phyloP scores from a whole-genome alignment of 2,888 invertebrate genomes.

The Microctonus hyperodae region DNA sequence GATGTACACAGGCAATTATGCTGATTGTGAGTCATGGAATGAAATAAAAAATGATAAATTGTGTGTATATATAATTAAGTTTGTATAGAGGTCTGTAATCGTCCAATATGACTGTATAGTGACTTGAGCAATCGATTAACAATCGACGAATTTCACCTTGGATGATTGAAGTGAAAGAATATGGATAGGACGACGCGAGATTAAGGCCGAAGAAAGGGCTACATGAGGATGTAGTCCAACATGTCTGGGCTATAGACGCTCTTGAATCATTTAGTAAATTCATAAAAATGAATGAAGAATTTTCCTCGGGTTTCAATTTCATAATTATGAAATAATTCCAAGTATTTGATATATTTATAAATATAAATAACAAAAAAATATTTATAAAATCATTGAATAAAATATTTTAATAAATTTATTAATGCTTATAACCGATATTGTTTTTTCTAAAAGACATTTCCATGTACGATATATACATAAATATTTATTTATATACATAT shows the following conservation, averaged over 20 bases:
- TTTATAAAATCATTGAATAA: no score
- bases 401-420: no score
- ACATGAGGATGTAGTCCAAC: background rate
- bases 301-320: no score
- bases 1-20: no score
- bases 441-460: no score
- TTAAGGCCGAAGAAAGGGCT: constrained; percentile 4
- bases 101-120: background rate
- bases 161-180: constrained; percentile 3
- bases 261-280: no score
- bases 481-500: background rate
- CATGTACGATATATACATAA: background rate
- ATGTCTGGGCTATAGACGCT: background rate
- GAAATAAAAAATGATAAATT: constrained; percentile 7
- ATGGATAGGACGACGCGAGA: background rate
- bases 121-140: constrained; percentile 12
- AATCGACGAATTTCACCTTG: constrained; percentile 4
- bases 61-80: background rate
- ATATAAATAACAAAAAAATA: no score
- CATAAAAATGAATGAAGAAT: no score
- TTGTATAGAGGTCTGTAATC: background rate
- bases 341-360: no score
- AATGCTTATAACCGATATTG: no score
- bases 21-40: background rate
- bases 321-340: no score